Base-by-base conservation (phyloP, 2,888 invertebrate genomes). In the Xanthia icteritia region DNA sequence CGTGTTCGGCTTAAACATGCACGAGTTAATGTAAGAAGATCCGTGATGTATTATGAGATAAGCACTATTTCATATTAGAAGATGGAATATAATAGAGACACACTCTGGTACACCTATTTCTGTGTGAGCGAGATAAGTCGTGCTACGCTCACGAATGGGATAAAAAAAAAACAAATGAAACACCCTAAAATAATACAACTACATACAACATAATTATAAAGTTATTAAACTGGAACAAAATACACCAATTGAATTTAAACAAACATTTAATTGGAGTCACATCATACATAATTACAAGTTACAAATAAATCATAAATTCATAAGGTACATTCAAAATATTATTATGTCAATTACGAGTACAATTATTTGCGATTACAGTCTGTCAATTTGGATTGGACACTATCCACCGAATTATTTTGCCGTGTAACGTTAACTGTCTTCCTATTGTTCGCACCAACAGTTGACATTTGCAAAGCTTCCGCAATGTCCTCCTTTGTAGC, bases 401-500 rank as follows among this genome's bases (percentile, higher is more conserved):
- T 11, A 20, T 11, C 11, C 56, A 4, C 51, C 23, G 39, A 56
- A 51, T 27, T 39, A 27, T 27, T 5, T 68, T 13, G 15, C 54
- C 23, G 27, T 15, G 36, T 15, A 15, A 60, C 23, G 13, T 45
- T 45, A 15, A n/a, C 13, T 4, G 36, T 39, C 2, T 45, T 51
- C 2, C 20, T 79, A 79, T 61, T 65, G 1, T 56, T 81, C 83
- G 3, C 81, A 81, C 81, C 81, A 81, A 81, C 81, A 83, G n/a
- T 83, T 83, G 20, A 84, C 84, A 60, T 88, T 88, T 1, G 84
- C 82, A 63, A 88, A 86, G 76, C 88, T 88, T 15, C 87, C 90
- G 45, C 90, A 90, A 27, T 90, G 90, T 0, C 90, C 90, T 9
- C 90, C 90, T n/a, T 73, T 81, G 81, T 80, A 81, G 0, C 88